Percentiles rank a stretch among this genome's conserved stretches.
Evolutionary conservation across 2,797 vertebrate genomes (phyloP).

Genomic region (Trichosurus vulpecula): DNA sequence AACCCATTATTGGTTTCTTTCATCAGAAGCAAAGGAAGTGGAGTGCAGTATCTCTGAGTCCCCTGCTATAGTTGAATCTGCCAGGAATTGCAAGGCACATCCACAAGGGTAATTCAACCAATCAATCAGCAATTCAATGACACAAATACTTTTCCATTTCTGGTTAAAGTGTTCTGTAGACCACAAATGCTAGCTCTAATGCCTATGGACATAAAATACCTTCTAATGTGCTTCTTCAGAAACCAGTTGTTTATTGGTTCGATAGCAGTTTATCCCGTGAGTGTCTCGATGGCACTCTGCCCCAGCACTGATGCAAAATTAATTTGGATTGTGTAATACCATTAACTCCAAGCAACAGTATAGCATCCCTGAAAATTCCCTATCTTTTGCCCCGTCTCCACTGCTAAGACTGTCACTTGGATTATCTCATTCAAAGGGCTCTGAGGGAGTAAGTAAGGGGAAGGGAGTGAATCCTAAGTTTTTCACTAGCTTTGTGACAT

Average conservation of each 20-base stretch:
- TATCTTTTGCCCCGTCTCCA: constrained; percentile 19
- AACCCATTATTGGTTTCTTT: constrained; percentile 6
- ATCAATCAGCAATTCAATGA: constrained; percentile 63
- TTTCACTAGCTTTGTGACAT: not conserved
- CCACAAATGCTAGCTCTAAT: constrained; percentile 50
- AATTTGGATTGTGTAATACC: constrained; percentile 32
- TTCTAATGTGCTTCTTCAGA: constrained; percentile 64
- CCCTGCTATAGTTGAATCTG: not conserved
- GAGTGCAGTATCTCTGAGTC: constrained; percentile 10
- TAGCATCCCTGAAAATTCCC: not conserved
- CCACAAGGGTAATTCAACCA: constrained; percentile 24
- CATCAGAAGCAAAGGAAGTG: not conserved
- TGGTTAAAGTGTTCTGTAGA: constrained; percentile 55
- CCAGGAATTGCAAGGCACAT: constrained; percentile 4
- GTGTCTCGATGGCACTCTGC: constrained; percentile 40
- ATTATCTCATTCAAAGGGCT: not conserved
- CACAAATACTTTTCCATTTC: constrained; percentile 61
- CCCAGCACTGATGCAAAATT: constrained; percentile 54
- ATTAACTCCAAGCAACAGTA: constrained; percentile 28
- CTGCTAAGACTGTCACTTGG: constrained; percentile 21
- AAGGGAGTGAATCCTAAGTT: not conserved
- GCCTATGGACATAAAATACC: constrained; percentile 62
- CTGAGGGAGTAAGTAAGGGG: not conserved
- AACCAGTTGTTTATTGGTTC: constrained; percentile 60
- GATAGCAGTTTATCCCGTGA: constrained; percentile 33